Evolutionary conservation across 2,113 vertebrate genomes (phyloP).

Genomic region (Triplophysa tibetana): DNA sequence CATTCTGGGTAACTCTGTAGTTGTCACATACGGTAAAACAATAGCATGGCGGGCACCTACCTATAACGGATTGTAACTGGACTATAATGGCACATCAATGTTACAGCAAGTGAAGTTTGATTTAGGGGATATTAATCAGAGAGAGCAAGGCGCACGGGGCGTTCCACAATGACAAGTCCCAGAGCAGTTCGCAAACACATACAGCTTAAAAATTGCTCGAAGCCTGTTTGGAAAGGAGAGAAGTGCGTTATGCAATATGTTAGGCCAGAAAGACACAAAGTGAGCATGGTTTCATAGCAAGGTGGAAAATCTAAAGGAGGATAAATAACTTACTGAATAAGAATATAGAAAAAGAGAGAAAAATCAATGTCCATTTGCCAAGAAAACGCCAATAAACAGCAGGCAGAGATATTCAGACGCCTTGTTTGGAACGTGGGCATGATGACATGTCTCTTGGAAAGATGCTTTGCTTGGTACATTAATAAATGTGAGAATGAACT

Average conservation of each 20-base stretch:
- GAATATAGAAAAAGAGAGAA: slow-evolving; percentile 50
- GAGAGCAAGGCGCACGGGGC: background rate
- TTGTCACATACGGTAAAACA: slow-evolving; percentile 22
- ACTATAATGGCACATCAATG: slow-evolving; percentile 33
- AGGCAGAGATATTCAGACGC: slow-evolving; percentile 58
- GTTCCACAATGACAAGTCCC: background rate
- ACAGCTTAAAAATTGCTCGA: background rate
- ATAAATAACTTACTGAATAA: slow-evolving; percentile 42
- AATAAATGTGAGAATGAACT: slow-evolving; percentile 56
- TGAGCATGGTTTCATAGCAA: slow-evolving; percentile 27
- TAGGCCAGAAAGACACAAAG: slow-evolving; percentile 32
- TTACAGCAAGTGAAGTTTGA: background rate
- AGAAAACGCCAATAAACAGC: slow-evolving; percentile 58
- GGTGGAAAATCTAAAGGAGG: slow-evolving; percentile 15
- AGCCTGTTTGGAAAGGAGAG: background rate
- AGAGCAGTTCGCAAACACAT: background rate
- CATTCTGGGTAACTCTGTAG: slow-evolving; percentile 30
- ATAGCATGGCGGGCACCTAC: slow-evolving; percentile 6
- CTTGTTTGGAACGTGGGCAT: slow-evolving; percentile 54
- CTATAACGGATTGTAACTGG: slow-evolving; percentile 51
- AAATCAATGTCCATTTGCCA: slow-evolving; percentile 63
- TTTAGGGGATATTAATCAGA: background rate
- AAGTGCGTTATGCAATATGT: slow-evolving; percentile 25
- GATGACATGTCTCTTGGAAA: slow-evolving; percentile 21
- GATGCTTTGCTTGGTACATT: slow-evolving; percentile 56